Evolutionary conservation across 2,113 vertebrate species (phyloP), one percentile per base, ranked within the genome.

Genomic region (Dermatemys mawii): DNA sequence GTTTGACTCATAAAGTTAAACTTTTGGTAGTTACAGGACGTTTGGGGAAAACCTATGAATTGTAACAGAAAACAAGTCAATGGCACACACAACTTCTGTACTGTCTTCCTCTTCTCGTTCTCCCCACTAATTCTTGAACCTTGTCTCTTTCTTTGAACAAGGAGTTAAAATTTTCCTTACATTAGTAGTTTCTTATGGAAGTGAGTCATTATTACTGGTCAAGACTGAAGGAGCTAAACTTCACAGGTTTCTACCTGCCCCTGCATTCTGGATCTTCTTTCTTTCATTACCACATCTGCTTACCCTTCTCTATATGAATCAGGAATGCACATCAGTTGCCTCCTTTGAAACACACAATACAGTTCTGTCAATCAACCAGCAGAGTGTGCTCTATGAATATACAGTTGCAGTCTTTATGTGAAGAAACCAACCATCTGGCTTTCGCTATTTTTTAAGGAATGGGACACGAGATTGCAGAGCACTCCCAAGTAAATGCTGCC

Each of bases 1-100:
- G 17, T 38, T 70, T 70, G 63, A 70, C 11, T 81, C 24, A 81
- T 86, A 38, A 90, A 93, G 80, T 88, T 32, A 81, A 83, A 82
- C 1, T 12, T 49, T 49, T 50, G 44, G 16, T 63, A 63, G 46
- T 93, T 83, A 78, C 63, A 67, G 12, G 6, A 49, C 53, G 90
- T 11, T n/a, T 67, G n/a, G 78, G 19, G 79, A 81, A 84, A 87
- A 38, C 27, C 60, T 5, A 73, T n/a, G 16, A 7, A 29, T 88
- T 78, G 13, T 57, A 35, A 78, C 19, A 76, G 35, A 55, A 29
- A 35, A 48, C 41, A 4, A 41, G 55, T 93, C 86, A 46, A 19
- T 0, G 0, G 8, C 21, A 10, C 49, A 54, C 49, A 53, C 4
- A 70, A 8, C n/a, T 38, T 38, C n/a, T 67, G 41, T 41, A 78